Conservation (phyloP, 1,140 invertebrate genomes). For the Drosophila ficusphila region DNA sequence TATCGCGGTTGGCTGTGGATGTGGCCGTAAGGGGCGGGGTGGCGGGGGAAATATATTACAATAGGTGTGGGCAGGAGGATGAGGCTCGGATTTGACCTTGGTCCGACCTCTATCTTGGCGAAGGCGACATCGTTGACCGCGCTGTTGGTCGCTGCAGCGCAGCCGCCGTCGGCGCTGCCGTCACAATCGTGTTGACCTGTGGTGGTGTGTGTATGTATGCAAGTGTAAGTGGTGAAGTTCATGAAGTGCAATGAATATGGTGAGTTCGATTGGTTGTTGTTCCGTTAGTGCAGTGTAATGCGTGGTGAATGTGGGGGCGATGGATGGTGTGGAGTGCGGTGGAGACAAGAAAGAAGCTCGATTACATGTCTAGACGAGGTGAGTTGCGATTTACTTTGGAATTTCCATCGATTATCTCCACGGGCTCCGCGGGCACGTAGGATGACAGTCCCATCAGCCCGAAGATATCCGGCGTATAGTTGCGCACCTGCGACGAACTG, state of each 20-base stretch:
- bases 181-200: constrained; percentile 83
- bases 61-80: constrained; percentile 30
- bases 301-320: too few species aligned
- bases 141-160: constrained; percentile 45
- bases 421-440: constrained; percentile 84
- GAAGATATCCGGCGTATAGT: constrained; percentile 84
- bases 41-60: constrained; percentile 69
- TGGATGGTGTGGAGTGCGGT: constrained; percentile 14
- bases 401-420: constrained; percentile 85
- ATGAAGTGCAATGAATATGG: constrained; percentile 4
- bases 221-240: constrained; percentile 1
- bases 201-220: constrained; percentile 17
- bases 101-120: constrained; percentile 70
- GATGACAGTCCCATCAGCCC: constrained; percentile 84
- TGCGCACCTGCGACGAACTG: constrained; percentile 74
- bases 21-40: constrained; percentile 1
- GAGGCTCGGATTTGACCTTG: not conserved
- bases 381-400: constrained; percentile 85
- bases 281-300: too few species aligned
- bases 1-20: not conserved
- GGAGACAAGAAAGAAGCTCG: constrained; percentile 37
- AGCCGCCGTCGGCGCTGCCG: constrained; percentile 56
- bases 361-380: constrained; percentile 51
- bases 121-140: constrained; percentile 73
- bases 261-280: constrained; percentile 11